These are phyloP conservation scores for Lysiphlebus fabarum DNA, from an alignment of 1,140 invertebrate genomes.

Conservation along the genomic window DNA sequence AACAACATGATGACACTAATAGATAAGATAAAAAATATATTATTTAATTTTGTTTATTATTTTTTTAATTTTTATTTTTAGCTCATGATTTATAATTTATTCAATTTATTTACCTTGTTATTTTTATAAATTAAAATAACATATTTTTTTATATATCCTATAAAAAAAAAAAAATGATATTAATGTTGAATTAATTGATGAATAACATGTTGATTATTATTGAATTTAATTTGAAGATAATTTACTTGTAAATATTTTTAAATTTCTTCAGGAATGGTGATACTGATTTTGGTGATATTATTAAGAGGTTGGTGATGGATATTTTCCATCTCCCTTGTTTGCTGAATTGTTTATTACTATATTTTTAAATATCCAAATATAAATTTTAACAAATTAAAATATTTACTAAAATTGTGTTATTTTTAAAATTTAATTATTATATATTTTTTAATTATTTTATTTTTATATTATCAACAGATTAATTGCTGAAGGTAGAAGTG, in stretches of 20 bases:
- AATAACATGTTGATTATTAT: no score
- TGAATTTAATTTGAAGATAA: no score
- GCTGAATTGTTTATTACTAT: not conserved
- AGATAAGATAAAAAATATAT: not conserved
- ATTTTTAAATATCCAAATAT: not conserved
- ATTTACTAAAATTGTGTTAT: no score
- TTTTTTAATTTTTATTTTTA: not conserved
- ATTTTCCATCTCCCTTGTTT: not conserved
- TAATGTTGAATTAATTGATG: no score
- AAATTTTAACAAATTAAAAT: no score
- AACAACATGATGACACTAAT: not conserved
- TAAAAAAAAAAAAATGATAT: no score
- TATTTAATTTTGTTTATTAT: conserved; percentile 20
- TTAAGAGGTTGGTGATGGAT: conserved; percentile 43
- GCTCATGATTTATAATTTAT: not conserved
- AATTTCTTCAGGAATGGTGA: conserved; percentile 40
- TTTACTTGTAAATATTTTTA: conserved; percentile 24
- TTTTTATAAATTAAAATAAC: no score
- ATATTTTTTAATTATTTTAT: conserved; percentile 6
- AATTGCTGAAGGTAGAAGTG: conserved; percentile 57
- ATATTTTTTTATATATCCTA: no score
- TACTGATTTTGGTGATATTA: conserved; percentile 35
- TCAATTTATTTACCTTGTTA: no score
- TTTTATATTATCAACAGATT: conserved; percentile 25
- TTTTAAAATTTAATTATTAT: no score